Base-by-base conservation (phyloP, 2,888 invertebrate genomes). In the Mylabris sibirica region DNA sequence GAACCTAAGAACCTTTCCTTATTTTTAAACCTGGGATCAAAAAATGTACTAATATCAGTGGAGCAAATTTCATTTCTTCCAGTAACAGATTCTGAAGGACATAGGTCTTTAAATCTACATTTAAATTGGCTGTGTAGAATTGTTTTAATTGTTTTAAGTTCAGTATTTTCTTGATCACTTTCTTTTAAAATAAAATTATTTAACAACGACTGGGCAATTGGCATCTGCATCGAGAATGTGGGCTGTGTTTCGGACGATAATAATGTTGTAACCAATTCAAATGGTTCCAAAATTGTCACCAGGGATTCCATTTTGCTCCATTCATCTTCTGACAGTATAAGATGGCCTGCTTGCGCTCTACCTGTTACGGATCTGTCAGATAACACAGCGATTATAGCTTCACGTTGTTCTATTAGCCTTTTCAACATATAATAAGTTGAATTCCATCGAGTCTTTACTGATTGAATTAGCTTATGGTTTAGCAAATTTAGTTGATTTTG, bases 401-500 rank as follows among this genome's bases (percentile, higher is more conserved):
- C 57, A 35, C 65, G 64, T 64, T 64, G 57, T 57, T 64, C 64
- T 34, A 20, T 30, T 14, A 64, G 14, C 14, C 64, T 38, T 34
- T 64, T 24, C 17, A 60, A 60, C 60, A 60, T 65, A 41, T 60
- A 60, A 9, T 38, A 65, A 8, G 65, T 65, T 30, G 41, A 65
- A 60, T 75, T 75, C 72, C 75, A 75, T 24, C 72, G 63, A 2
- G 74, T 74, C 63, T 66, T 69, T n/a, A 70, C 66, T 53, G 49
- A 57, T 38, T 70, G 68, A 5, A 72, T 70, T 20, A 74, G 59
- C 53, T 67, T 68, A 61, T 72, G 71, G 12, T 69, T 59, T 9
- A 65, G 63, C n/a, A 72, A 62, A 26, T 64, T 24, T 4, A 68
- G 49, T 20, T 63, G 53, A 1, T 49, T 63, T 68, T 75, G 73